phyloP scores from a whole-genome alignment of 2,888 invertebrate species.

The Heliconius erato region DNA sequence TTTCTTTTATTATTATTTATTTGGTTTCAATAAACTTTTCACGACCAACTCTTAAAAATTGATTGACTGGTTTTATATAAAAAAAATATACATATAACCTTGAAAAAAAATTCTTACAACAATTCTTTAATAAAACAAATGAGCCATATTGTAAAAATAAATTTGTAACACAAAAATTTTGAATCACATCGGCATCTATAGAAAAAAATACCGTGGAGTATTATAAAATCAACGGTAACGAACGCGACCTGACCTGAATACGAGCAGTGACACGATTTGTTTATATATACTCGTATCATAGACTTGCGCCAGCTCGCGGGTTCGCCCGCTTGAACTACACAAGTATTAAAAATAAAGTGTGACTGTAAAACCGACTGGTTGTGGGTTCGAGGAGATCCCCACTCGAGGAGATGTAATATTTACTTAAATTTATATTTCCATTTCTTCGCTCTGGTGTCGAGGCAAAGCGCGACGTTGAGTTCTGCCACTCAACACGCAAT shows the following conservation, averaged over 20 bases:
- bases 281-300: not conserved
- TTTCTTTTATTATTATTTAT: no score
- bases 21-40: no score
- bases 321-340: not conserved
- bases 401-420: no score
- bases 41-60: no score
- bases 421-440: no score
- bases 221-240: constrained; percentile 26
- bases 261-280: constrained; percentile 17
- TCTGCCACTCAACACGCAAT: no score
- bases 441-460: no score
- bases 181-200: not conserved
- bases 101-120: not conserved
- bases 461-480: no score
- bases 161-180: not conserved
- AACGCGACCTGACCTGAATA: constrained; percentile 28
- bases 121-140: not conserved
- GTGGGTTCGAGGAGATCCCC: no score
- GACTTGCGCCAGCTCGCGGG: not conserved
- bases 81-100: not conserved
- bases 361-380: no score
- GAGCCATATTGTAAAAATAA: not conserved
- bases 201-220: not conserved
- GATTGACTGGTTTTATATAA: no score
- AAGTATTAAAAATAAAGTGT: no score